Conservation (phyloP, 1,140 invertebrate species). For the Hermatobates lingyangjiaoensis region DNA sequence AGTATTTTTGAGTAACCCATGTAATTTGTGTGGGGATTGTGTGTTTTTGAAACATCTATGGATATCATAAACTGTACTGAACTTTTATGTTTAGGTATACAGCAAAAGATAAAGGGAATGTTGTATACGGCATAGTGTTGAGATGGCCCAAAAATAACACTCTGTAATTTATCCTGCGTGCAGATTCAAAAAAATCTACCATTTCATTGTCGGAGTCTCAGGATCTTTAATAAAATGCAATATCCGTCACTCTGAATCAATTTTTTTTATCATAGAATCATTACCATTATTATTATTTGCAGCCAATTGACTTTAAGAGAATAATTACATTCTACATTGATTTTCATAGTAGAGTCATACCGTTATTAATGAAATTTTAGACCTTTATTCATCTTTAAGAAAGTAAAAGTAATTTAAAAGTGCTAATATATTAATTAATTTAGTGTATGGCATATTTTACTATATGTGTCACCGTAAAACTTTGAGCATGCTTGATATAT, state of each 20-base stretch:
- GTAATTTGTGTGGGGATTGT: no score
- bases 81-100: slow-evolving; percentile 6
- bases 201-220: slow-evolving; percentile 3
- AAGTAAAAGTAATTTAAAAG: no score
- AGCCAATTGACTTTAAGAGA: background rate
- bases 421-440: no score
- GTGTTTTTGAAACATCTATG: no score
- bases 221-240: background rate
- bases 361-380: no score
- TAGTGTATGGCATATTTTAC: no score
- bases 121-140: slow-evolving; percentile 7
- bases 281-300: background rate
- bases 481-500: no score
- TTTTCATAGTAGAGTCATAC: background rate
- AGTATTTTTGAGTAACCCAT: no score
- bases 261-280: background rate
- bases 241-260: background rate
- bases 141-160: slow-evolving; percentile 5
- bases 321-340: background rate
- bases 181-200: slow-evolving; percentile 1
- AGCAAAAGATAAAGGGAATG: background rate
- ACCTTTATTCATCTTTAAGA: no score
- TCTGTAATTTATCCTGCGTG: slow-evolving; percentile 6
- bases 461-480: no score
- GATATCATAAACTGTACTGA: background rate